Evolutionary conservation across 1,140 invertebrate genomes (phyloP), one percentile per base, ranked within the genome.

Genomic region (Zaprionus africanus): DNA sequence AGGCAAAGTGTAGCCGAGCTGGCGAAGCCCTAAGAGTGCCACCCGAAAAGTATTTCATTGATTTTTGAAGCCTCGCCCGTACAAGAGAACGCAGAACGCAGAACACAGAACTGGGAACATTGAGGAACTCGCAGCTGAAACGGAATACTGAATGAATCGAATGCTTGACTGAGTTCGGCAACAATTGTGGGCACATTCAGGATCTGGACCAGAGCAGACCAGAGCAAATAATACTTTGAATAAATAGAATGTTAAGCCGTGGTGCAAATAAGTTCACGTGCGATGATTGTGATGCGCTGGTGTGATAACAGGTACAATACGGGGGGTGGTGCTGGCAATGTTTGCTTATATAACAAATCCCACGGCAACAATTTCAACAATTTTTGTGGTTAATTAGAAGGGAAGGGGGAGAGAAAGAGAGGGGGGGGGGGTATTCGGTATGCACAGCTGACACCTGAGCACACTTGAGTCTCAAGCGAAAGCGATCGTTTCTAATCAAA

Each of bases 21-120:
- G 54, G 71, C 38, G 87, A 90, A 90, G 88, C 87, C 87, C 51
- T 75, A 90, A 56, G 72, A 91, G 43, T 91, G 88, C 87, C 83
- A 74, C 88, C 82, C 87, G 80, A 90, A 90, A 90, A 90, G 87
- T 87, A 90, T 90, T 90, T 91, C 87, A 90, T 90, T 87, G 87
- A 90, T 90, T 90, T 91, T 91, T 61, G 87, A 90, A 90, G 88
- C 87, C 87, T 79, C 69, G 66, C 26, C 68, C 79, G 76, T 85
- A 81, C 83, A 75, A 78, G 76, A 59, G 56, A 67, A 56, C 58
- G 59, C 46, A 58, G 57, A 62, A 59, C 46, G 57, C 61, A 58
- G 61, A 72, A 54, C 53, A 9, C 46, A 58, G 57, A 62, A 59
- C 46, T 57, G 43, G 51, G 26, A 22, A 67, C 36, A 46, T 17